Percentiles rank a stretch among this genome's conserved stretches.
phyloP scores from a whole-genome alignment of 2,797 vertebrate genomes.

The Karalla daura region DNA sequence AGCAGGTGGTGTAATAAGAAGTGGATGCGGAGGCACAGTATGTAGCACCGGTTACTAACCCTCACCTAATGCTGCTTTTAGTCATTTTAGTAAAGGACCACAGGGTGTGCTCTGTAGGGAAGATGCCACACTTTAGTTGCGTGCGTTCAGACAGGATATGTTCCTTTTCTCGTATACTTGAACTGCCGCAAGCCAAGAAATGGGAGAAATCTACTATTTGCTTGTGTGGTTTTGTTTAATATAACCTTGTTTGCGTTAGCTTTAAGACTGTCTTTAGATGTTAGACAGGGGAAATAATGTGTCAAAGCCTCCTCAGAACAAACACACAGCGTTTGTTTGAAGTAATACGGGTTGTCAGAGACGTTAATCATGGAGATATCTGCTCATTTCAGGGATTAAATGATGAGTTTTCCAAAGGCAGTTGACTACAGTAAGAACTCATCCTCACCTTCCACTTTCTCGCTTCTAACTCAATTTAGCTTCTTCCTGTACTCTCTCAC shows the following conservation, averaged over 20 bases:
- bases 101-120: conserved; percentile 15
- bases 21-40: conserved; percentile 1
- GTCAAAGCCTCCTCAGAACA: conserved; percentile 28
- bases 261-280: background rate
- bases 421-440: background rate
- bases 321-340: conserved; percentile 8
- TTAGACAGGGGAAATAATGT: conserved; percentile 6
- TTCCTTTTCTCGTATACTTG: conserved; percentile 53
- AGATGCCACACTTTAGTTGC: conserved; percentile 11
- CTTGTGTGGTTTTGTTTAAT: background rate
- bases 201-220: background rate
- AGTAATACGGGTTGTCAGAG: conserved; percentile 10
- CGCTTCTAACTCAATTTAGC: background rate
- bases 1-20: conserved; percentile 9
- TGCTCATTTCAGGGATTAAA: conserved; percentile 33
- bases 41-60: conserved; percentile 8
- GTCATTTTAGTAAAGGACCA: conserved; percentile 1
- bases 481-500: background rate
- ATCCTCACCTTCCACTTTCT: background rate
- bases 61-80: background rate
- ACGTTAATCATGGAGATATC: conserved; percentile 16
- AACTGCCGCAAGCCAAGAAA: conserved; percentile 21
- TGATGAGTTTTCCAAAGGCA: background rate
- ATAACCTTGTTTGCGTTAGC: conserved; percentile 2
- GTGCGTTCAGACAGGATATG: conserved; percentile 39